Base-by-base conservation (phyloP, 1,140 invertebrate genomes). In the Zaprionus camerounensis region DNA sequence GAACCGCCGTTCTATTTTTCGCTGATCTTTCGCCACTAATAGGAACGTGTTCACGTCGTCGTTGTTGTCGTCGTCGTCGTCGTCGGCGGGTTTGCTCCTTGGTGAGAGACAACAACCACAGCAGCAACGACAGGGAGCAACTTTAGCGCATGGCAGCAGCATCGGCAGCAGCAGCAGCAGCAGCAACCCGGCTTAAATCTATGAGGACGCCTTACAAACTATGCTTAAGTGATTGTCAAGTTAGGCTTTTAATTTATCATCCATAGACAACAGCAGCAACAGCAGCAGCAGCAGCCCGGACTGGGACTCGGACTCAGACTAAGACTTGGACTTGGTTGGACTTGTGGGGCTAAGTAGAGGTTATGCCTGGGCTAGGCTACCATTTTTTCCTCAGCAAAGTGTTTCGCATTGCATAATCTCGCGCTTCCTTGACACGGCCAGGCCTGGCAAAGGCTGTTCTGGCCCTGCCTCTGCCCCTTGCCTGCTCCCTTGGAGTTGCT, bases 171-270 rank as follows among this genome's bases (percentile, higher is more conserved):
- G 38, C 68, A 55, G 11, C 34, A 3, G 38, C 68, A 3, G 38
- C 68, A 55, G 15, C 76, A 58, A 41, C 62, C 71, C n/a, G 78
- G 81, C 85, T 90, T 91, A 91, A 90, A 91, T 90, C 86, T 88
- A 88, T 88, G 85, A 84, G 85, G 85, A 88, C 85, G 85, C 86
- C 85, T 91, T 92, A 92, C 91, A 92, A 92, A 92, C 91, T 92
- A 91, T 86, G 87, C 91, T 92, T 92, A 92, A 92, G 91, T 92
- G 91, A 92, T 92, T 92, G 91, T 92, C 91, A 92, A 92, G 91
- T 92, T 92, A 91, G 91, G 91, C 91, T 92, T 92, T 92, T 92
- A 92, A 92, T 92, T 92, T 92, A 92, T 92, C 91, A 92, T 92
- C 87, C 87, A 92, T 92, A 92, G 91, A 92, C 91, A 92, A 92